Evolutionary conservation across 2,113 vertebrate species (phyloP).

Genomic region (Struthidea cinerea): DNA sequence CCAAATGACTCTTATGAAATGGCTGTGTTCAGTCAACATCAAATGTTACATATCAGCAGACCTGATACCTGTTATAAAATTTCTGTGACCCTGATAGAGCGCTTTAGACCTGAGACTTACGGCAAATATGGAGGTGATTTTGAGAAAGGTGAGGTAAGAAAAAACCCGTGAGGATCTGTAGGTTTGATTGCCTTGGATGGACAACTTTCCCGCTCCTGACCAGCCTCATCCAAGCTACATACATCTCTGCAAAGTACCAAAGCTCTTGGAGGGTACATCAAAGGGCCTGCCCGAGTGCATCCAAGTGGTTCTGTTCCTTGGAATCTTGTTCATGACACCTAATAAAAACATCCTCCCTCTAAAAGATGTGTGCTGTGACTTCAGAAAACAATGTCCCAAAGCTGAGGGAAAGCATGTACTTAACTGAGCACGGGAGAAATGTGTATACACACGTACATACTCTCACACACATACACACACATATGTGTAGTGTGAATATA

Average conservation of each 20-base stretch:
- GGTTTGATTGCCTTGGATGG: not conserved
- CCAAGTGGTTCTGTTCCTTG: not conserved
- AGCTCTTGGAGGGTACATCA: not conserved
- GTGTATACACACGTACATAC: fast-evolving
- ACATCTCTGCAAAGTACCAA: not conserved
- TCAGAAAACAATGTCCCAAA: not conserved
- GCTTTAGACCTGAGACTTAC: not conserved
- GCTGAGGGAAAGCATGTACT: not conserved
- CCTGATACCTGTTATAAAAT: not conserved
- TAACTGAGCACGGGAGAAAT: not conserved
- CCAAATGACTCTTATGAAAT: not conserved
- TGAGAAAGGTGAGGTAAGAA: not conserved
- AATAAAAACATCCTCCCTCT: not conserved
- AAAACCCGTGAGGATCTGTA: not conserved
- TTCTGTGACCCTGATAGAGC: not conserved
- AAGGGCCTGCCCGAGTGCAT: fast-evolving
- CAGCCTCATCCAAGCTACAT: not conserved
- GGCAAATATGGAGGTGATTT: not conserved
- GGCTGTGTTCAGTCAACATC: not conserved
- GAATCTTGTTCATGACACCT: not conserved
- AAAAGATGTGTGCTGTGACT: not conserved
- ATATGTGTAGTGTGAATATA: not conserved
- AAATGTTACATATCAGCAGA: not conserved
- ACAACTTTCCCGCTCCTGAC: not conserved
- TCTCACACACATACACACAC: fast-evolving